Evolutionary conservation across 2,888 invertebrate species (phyloP).

Genomic region (Hypolimnas misippus): DNA sequence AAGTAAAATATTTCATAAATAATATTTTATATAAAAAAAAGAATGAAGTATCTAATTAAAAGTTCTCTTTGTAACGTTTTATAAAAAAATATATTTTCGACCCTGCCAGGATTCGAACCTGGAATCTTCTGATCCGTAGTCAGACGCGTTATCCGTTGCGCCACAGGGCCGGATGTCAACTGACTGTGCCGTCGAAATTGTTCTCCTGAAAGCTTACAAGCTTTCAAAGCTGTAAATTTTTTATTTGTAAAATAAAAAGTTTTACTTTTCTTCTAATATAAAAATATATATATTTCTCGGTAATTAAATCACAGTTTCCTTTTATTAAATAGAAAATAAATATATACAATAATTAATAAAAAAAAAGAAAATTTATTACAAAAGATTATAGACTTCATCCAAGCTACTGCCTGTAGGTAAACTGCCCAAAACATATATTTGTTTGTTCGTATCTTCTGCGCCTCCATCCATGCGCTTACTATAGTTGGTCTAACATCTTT

Average conservation of each 20-base stretch:
- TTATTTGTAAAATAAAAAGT: too few species aligned
- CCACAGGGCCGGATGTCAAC: slow-evolving; percentile 78
- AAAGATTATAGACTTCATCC: too few species aligned
- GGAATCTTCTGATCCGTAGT: slow-evolving; percentile 88
- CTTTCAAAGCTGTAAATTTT: background rate
- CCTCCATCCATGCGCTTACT: too few species aligned
- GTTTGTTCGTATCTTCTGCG: too few species aligned
- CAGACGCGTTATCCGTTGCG: slow-evolving; percentile 89
- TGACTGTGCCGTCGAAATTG: background rate
- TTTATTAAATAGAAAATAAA: too few species aligned
- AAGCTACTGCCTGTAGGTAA: too few species aligned
- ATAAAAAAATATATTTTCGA: slow-evolving; percentile 54
- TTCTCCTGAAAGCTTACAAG: background rate
- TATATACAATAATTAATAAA: too few species aligned
- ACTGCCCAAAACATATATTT: too few species aligned
- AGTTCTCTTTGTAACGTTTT: background rate
- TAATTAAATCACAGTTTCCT: too few species aligned
- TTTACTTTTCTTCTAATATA: background rate
- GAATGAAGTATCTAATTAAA: background rate
- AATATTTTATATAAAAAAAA: background rate
- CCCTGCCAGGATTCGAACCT: slow-evolving; percentile 87
- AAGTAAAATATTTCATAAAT: too few species aligned
- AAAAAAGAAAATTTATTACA: too few species aligned
- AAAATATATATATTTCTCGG: background rate
- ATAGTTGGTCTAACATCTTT: too few species aligned